Evolutionary conservation across 2,797 vertebrate species (phyloP).

Genomic region (Anomalospiza imberbis): DNA sequence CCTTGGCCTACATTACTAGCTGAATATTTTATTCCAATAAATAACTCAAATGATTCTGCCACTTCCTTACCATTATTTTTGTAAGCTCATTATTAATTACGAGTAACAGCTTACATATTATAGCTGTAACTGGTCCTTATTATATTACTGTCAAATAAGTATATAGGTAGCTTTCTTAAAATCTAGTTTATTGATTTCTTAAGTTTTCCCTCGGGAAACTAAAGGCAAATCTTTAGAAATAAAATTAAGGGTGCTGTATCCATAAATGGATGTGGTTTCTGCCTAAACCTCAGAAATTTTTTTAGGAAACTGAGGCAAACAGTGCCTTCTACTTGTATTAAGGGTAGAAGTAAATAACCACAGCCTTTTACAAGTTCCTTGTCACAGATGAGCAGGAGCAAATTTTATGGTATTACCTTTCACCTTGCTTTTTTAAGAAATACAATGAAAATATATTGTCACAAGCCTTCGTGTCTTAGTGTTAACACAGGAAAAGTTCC

Average conservation of each 20-base stretch:
- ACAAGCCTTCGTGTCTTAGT: neutral
- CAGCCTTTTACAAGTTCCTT: neutral
- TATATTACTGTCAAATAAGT: neutral
- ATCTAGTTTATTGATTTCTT: neutral
- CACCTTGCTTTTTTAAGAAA: neutral
- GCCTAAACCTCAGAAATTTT: neutral
- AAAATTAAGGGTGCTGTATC: too few species aligned
- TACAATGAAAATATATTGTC: neutral
- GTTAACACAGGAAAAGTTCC: neutral
- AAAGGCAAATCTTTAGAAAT: neutral
- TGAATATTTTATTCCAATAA: neutral
- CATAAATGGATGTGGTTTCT: neutral
- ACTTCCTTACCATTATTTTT: neutral
- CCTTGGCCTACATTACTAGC: neutral
- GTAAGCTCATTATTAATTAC: neutral
- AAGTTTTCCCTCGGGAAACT: neutral
- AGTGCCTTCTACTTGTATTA: neutral
- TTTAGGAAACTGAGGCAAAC: neutral
- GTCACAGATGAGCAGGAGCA: rapidly evolving
- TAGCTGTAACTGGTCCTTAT: neutral
- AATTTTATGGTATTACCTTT: neutral
- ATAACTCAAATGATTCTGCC: neutral
- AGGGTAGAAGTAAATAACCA: neutral
- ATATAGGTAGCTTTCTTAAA: neutral
- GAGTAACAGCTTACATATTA: neutral